A percentile compares a stretch with the other conserved stretches of the same genome.
These are phyloP conservation scores for Lophura nycthemera DNA, from an alignment of 2,113 vertebrate genomes.

Conservation along the genomic window DNA sequence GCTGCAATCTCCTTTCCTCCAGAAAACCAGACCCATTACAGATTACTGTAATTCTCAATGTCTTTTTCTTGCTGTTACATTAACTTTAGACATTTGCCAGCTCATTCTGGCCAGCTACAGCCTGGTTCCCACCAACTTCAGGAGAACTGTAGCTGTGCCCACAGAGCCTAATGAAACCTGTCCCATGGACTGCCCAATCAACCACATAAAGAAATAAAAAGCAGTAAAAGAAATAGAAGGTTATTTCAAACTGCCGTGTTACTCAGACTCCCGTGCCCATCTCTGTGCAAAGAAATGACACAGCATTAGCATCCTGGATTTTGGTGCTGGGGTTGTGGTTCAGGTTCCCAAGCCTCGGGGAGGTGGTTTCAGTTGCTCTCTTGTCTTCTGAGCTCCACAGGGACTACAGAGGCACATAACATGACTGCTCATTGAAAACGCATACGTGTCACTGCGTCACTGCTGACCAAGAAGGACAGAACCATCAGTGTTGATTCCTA, in stretches of 20 bases:
- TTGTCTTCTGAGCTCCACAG: neutral
- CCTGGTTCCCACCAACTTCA: neutral
- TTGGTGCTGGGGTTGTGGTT: neutral
- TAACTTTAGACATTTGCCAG: neutral
- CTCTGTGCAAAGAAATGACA: neutral
- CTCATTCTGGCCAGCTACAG: neutral
- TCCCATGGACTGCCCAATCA: fast-evolving
- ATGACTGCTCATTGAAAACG: neutral
- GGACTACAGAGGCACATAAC: fast-evolving
- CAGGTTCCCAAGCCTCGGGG: neutral
- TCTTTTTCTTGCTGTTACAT: neutral
- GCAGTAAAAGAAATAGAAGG: neutral
- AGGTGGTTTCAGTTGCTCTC: neutral
- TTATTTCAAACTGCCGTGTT: neutral
- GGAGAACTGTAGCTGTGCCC: neutral
- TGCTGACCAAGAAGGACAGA: neutral
- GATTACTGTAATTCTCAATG: neutral
- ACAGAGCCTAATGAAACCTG: neutral
- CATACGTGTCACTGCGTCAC: neutral
- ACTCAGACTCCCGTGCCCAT: neutral
- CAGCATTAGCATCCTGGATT: neutral
- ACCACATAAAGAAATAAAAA: neutral
- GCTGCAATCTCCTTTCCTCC: neutral
- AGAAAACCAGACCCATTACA: neutral
- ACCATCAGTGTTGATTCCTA: neutral